Evolutionary conservation across 2,113 vertebrate species (phyloP).

Genomic region (Tautogolabrus adspersus): DNA sequence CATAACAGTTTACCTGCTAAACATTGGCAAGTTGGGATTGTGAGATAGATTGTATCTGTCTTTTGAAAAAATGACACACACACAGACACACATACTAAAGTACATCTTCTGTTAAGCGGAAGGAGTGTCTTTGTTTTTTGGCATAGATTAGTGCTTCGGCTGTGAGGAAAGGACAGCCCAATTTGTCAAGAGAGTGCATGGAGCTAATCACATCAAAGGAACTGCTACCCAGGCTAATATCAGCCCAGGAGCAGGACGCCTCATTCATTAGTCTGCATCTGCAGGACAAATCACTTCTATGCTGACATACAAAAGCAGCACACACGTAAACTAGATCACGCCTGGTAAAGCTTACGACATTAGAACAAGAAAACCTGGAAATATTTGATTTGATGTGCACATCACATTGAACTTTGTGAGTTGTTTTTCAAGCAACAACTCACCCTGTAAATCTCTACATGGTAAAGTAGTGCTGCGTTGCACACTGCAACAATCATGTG

Average conservation of each 20-base stretch:
- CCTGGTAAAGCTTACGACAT: conserved; percentile 26
- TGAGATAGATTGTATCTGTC: no score
- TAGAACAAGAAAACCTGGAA: conserved; percentile 47
- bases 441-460: conserved; percentile 29
- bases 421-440: conserved; percentile 11
- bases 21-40: no score
- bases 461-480: conserved; percentile 34
- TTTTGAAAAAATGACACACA: not conserved
- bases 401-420: conserved; percentile 32
- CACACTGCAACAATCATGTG: conserved; percentile 52
- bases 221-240: conserved; percentile 76
- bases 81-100: conserved; percentile 10
- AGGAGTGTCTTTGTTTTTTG: conserved; percentile 71
- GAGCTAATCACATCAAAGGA: conserved; percentile 83
- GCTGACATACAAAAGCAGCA: conserved; percentile 65
- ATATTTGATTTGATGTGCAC: conserved; percentile 39
- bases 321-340: conserved; percentile 40
- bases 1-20: no score
- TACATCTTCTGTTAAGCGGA: conserved; percentile 37
- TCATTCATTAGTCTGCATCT: conserved; percentile 80
- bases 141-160: conserved; percentile 77
- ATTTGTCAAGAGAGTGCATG: conserved; percentile 79
- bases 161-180: conserved; percentile 76
- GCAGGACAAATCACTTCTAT: conserved; percentile 76
- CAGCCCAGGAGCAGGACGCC: conserved; percentile 72